Evolutionary conservation across 2,888 invertebrate species (phyloP).

Genomic region (Hemithea aestivaria): DNA sequence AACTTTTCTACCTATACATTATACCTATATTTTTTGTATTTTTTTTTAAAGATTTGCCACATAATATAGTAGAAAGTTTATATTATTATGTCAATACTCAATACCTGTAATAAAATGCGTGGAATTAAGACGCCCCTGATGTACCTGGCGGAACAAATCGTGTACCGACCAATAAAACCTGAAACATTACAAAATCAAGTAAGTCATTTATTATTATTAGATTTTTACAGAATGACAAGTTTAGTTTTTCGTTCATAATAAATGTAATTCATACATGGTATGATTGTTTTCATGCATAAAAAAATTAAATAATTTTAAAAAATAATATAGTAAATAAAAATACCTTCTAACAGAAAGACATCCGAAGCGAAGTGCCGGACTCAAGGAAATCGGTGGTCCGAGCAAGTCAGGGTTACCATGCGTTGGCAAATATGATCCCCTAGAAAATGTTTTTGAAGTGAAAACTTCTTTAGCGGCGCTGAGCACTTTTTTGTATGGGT

Average conservation of each 20-base stretch:
- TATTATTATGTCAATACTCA: background rate
- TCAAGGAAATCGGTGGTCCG: slow-evolving; percentile 83
- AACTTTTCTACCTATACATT: too few relatives aligned
- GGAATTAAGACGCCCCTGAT: slow-evolving; percentile 58
- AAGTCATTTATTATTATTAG: too few relatives aligned
- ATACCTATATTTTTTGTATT: too few relatives aligned
- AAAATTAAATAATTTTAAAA: too few relatives aligned
- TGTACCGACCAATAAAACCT: slow-evolving; percentile 85
- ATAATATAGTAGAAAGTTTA: slow-evolving; percentile 20
- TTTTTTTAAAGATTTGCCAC: too few relatives aligned
- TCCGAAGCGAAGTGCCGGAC: slow-evolving; percentile 85
- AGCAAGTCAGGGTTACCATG: slow-evolving; percentile 83
- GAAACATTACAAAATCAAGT: slow-evolving; percentile 19
- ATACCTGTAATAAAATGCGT: slow-evolving; percentile 66
- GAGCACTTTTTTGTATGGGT: too few relatives aligned
- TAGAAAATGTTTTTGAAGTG: slow-evolving; percentile 32
- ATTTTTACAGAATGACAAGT: too few relatives aligned
- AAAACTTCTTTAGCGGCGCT: too few relatives aligned
- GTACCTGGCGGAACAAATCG: slow-evolving; percentile 80
- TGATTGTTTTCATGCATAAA: too few relatives aligned
- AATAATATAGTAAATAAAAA: too few relatives aligned
- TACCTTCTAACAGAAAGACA: slow-evolving; percentile 83
- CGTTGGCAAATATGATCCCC: slow-evolving; percentile 83
- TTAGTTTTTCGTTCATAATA: too few relatives aligned
- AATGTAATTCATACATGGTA: too few relatives aligned